phyloP scores from a whole-genome alignment of 2,797 vertebrate genomes.

The Rhyacichthys aspro region DNA sequence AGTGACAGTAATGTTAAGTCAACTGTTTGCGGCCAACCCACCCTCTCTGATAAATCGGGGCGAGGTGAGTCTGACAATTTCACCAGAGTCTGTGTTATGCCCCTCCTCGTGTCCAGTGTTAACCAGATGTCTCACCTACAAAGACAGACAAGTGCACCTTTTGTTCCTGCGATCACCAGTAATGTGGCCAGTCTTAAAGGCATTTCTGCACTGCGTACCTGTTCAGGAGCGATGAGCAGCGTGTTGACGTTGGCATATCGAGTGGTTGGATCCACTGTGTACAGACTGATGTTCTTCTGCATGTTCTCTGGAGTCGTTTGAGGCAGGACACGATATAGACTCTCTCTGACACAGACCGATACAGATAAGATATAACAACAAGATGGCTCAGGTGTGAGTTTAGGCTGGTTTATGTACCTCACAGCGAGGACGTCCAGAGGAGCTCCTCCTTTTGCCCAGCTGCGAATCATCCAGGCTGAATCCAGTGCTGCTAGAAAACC shows the following conservation, averaged over 20 bases:
- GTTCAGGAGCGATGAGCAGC: constrained; percentile 83
- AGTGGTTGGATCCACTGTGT: constrained; percentile 90
- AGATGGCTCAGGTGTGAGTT: neutral
- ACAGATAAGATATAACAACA: neutral
- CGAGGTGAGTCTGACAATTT: constrained; percentile 77
- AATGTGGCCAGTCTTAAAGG: neutral
- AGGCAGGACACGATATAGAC: constrained; percentile 91
- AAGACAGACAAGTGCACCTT: neutral
- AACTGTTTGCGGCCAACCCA: constrained; percentile 53
- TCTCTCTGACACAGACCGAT: constrained; percentile 83
- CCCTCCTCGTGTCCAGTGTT: constrained; percentile 86
- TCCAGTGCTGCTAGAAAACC: constrained; percentile 96
- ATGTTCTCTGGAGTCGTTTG: constrained; percentile 97
- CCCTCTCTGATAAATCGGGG: constrained; percentile 83
- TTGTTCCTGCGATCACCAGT: neutral
- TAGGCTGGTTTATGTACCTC: constrained; percentile 77
- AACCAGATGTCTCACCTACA: constrained; percentile 90
- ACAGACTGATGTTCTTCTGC: constrained; percentile 92
- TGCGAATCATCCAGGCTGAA: constrained; percentile 94
- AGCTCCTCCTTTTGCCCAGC: constrained; percentile 86
- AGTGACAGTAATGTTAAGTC: constrained; percentile 5
- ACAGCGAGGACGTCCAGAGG: constrained; percentile 91
- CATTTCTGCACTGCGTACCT: constrained; percentile 77
- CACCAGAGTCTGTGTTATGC: constrained; percentile 73
- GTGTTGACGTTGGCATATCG: constrained; percentile 89